Evolutionary conservation across 2,113 vertebrate genomes (phyloP), one percentile per base, ranked within the genome.

Genomic region (Pao palembangensis): DNA sequence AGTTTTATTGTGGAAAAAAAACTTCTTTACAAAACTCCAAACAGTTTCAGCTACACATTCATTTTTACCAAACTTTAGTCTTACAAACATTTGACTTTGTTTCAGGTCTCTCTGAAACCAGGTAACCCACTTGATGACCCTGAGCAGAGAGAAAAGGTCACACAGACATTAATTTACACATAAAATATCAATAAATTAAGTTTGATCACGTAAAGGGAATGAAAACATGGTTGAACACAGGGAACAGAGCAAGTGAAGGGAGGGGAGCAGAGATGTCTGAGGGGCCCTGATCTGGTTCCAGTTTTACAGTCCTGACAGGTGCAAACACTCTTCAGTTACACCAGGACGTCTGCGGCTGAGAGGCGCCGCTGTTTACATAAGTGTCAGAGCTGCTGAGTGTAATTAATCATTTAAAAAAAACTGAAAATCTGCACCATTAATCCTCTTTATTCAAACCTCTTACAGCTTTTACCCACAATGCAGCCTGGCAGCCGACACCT

Each of bases 171-270:
- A 55, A 46, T 14, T 61, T 70, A 70, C 60, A 78, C 73, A 68
- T 50, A 65, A 61, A 78, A 79, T 28, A 77, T 81, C 64, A 86
- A 86, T 87, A 87, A 89, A 81, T 87, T 80, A 89, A 88, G 69
- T 60, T 55, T 42, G 19, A 79, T 66, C 73, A 70, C 78, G 61
- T 53, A 58, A 75, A 73, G 69, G 65, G 58, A n/a, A n/a, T n/a
- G n/a, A 71, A 68, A 73, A 58, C 54, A 71, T 71, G 61, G 54
- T 65, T 58, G 53, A 66, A 85, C 71, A 77, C 72, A 5, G 69
- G 59, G 49, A 60, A 81, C 53, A 68, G 44, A 12, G 17, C 15
- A 2, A 13, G 68, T 60, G 48, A 51, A 67, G 76, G 67, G 10
- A 38, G 34, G 34, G 34, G 34, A 12, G 34, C 11, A 12, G 8